phyloP scores from a whole-genome alignment of 2,888 invertebrate genomes.

The Ornithoptera alexandrae region DNA sequence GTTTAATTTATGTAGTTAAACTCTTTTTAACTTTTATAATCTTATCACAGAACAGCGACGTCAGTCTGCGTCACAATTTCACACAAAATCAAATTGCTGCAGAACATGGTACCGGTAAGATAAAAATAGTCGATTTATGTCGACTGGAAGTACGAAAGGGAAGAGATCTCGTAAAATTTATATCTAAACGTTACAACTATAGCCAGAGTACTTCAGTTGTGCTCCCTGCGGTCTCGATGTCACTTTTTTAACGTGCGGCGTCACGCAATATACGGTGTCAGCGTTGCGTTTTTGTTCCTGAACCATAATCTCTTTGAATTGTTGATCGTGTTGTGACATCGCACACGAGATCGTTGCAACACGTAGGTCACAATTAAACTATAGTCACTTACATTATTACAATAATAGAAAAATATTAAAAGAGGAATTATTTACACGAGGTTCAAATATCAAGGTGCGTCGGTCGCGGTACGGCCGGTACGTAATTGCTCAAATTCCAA shows the following conservation, averaged over 20 bases:
- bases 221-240: constrained; percentile 2
- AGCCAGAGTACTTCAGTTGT: constrained; percentile 6
- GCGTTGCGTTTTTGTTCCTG: too few relatives aligned
- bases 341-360: background rate
- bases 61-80: constrained; percentile 13
- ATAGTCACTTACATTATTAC: constrained; percentile 31
- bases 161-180: constrained; percentile 17
- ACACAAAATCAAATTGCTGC: background rate
- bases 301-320: too few relatives aligned
- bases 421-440: constrained; percentile 40
- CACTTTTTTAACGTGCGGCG: background rate
- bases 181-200: constrained; percentile 16
- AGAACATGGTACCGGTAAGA: too few relatives aligned
- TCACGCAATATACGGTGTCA: background rate
- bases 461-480: constrained; percentile 22
- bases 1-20: too few relatives aligned
- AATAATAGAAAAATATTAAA: constrained; percentile 43
- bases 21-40: background rate
- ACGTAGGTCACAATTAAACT: constrained; percentile 18
- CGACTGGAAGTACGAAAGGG: constrained; percentile 14
- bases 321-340: background rate
- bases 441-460: constrained; percentile 24
- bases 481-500: constrained; percentile 9
- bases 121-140: background rate
- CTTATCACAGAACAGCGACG: constrained; percentile 19